Evolutionary conservation across 1,140 invertebrate genomes (phyloP).

Genomic region (Musca vetustissima): DNA sequence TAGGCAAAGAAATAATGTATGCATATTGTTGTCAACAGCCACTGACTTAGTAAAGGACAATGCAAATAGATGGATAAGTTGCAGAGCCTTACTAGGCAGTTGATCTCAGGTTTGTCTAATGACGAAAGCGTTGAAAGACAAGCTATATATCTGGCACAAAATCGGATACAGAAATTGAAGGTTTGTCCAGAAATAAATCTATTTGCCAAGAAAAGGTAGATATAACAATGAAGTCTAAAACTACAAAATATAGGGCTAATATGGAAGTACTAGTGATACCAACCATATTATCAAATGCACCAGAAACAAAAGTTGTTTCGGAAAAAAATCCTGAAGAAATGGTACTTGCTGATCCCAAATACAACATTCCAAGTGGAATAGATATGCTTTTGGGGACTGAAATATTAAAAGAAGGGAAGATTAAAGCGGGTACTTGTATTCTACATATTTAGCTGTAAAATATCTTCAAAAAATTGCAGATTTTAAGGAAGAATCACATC

Average conservation of each 20-base stretch:
- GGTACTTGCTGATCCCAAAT: conserved; percentile 30
- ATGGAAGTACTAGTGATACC: conserved; percentile 6
- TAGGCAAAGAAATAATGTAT: background rate
- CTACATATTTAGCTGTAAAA: background rate
- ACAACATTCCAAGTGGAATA: no score
- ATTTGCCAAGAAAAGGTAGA: background rate
- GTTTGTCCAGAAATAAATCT: conserved; percentile 10
- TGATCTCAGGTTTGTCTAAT: conserved; percentile 25
- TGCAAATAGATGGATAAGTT: conserved; percentile 1
- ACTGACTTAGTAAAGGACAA: background rate
- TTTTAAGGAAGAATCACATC: no score
- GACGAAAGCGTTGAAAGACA: conserved; percentile 25
- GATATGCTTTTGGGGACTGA: no score
- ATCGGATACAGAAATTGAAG: background rate
- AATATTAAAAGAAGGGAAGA: conserved; percentile 30
- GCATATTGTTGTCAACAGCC: background rate
- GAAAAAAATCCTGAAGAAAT: conserved; percentile 19
- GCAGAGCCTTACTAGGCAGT: conserved; percentile 18
- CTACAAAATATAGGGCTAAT: background rate
- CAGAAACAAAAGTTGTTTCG: background rate
- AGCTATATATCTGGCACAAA: conserved; percentile 8
- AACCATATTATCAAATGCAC: conserved; percentile 5
- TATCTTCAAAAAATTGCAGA: background rate
- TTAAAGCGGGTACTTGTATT: conserved; percentile 29
- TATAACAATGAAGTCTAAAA: conserved; percentile 9